These are phyloP conservation scores for Alexandromys fortis DNA, from an alignment of 2,113 vertebrate genomes.

Conservation along the genomic window DNA sequence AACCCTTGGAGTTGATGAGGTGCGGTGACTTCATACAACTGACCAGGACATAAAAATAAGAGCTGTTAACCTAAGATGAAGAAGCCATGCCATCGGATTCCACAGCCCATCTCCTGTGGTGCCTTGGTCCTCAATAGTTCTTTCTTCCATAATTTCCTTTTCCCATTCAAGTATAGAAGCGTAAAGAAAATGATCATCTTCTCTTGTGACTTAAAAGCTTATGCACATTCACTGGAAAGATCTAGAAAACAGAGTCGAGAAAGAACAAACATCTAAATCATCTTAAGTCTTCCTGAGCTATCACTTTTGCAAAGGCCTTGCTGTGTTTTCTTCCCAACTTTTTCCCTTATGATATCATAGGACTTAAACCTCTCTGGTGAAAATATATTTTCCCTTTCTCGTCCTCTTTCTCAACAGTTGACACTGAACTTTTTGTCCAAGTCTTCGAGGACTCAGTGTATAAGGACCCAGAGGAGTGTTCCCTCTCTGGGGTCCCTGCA, in stretches of 20 bases:
- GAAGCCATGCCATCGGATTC: neutral
- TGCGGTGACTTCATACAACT: neutral
- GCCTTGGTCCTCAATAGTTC: neutral
- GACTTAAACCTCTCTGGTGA: neutral
- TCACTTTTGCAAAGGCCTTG: neutral
- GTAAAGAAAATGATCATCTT: neutral
- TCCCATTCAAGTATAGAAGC: neutral
- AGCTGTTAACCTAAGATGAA: neutral
- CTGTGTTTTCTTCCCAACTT: neutral
- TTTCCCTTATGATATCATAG: neutral
- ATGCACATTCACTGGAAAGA: neutral
- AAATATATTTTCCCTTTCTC: neutral
- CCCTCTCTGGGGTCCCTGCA: neutral
- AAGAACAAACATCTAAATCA: neutral
- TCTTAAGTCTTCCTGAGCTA: neutral
- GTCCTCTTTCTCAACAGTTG: neutral
- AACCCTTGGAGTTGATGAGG: neutral
- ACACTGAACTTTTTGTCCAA: neutral
- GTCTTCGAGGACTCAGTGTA: neutral
- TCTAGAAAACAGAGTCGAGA: neutral
- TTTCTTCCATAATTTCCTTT: conserved; percentile 2
- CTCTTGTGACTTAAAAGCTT: conserved; percentile 17
- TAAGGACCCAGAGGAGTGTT: neutral
- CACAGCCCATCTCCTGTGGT: neutral
- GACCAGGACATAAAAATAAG: neutral